These are phyloP conservation scores for Lemur catta DNA, from an alignment of 2,797 vertebrate genomes.

Conservation along the genomic window DNA sequence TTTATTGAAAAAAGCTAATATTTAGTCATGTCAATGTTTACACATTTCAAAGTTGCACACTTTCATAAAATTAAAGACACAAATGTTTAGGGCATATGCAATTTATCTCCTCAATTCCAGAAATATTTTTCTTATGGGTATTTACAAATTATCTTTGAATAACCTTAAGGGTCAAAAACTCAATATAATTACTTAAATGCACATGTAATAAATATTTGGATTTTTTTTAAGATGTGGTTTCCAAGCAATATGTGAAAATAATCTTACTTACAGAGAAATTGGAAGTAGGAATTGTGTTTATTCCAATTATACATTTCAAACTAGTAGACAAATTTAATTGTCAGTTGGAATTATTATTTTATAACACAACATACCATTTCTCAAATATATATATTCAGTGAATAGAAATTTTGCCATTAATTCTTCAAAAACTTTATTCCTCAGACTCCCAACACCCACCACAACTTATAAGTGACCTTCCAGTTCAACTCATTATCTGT, in stretches of 20 bases:
- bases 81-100: not conserved
- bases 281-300: not conserved
- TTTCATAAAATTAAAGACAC: slow-evolving; percentile 2
- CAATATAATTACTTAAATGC: not conserved
- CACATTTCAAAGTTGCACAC: not conserved
- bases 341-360: not conserved
- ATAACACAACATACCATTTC: not conserved
- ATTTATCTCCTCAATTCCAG: not conserved
- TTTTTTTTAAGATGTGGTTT: not conserved
- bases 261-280: not conserved
- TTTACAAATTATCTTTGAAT: not conserved
- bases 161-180: not conserved
- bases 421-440: not conserved
- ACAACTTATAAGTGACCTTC: not conserved
- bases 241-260: not conserved
- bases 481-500: not conserved
- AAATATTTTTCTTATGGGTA: not conserved
- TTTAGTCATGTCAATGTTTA: not conserved
- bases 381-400: not conserved
- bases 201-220: not conserved
- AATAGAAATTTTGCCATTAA: not conserved
- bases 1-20: not conserved
- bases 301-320: not conserved
- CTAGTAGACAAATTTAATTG: not conserved
- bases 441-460: not conserved